Evolutionary conservation across 2,113 vertebrate species (phyloP).

Genomic region (Furnarius figulus): DNA sequence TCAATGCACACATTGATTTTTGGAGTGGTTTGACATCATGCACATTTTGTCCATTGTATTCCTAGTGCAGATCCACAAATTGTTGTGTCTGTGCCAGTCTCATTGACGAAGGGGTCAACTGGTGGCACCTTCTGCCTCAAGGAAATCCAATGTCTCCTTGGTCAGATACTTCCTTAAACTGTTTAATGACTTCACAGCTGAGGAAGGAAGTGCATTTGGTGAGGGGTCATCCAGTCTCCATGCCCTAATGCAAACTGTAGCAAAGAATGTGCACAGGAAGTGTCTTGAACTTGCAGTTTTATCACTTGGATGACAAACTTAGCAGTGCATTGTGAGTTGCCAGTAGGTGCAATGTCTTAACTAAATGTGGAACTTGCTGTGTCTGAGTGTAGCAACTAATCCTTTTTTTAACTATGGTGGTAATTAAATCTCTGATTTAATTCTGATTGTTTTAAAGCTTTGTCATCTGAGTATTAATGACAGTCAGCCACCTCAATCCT

Average conservation of each 20-base stretch:
- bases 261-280: background rate
- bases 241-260: background rate
- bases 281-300: background rate
- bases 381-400: background rate
- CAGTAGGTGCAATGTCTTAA: background rate
- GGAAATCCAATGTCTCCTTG: background rate
- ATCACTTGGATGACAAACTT: background rate
- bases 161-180: background rate
- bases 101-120: background rate
- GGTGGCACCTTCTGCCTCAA: background rate
- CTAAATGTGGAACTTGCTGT: background rate
- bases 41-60: background rate
- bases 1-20: background rate
- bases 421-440: background rate
- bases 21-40: background rate
- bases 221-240: background rate
- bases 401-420: background rate
- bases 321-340: background rate
- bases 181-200: background rate
- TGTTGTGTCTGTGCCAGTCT: background rate
- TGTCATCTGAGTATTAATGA: background rate
- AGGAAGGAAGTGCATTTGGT: background rate
- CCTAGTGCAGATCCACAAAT: background rate
- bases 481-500: background rate
- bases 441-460: background rate